A percentile compares a stretch with the other conserved stretches of the same genome.
Evolutionary conservation across 92 coral and sea anemone species (phyloP).

Genomic region (Ricordea florida): DNA sequence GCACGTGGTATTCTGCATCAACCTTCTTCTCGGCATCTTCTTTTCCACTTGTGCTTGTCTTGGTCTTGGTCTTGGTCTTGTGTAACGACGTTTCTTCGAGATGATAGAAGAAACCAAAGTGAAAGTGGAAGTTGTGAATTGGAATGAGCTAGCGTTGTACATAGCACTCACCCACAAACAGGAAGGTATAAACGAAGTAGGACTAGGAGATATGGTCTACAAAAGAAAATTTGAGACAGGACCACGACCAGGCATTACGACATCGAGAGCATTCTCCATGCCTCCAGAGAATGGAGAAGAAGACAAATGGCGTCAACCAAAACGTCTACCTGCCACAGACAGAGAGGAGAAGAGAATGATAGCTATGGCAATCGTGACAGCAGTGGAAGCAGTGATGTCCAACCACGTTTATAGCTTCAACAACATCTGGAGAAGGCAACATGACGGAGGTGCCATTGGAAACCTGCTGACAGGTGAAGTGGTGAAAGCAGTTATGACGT

Average conservation of each 20-base stretch:
- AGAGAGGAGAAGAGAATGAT: conserved; percentile 4
- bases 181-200: conserved; percentile 18
- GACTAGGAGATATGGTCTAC: conserved; percentile 8
- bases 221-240: conserved; percentile 12
- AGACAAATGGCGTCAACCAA: conserved; percentile 18
- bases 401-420: too few species aligned
- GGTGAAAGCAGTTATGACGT: conserved; percentile 19
- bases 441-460: not conserved
- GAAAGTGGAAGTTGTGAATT: not conserved
- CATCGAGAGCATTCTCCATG: conserved; percentile 8
- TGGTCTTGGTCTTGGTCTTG: too few species aligned
- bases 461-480: conserved; percentile 7
- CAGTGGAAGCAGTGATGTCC: conserved; percentile 16
- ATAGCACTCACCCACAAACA: conserved; percentile 21
- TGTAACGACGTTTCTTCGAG: too few species aligned
- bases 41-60: too few species aligned
- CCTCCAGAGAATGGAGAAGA: conserved; percentile 18
- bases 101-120: conserved; percentile 20
- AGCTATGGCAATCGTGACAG: conserved; percentile 20
- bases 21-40: too few species aligned
- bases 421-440: not conserved
- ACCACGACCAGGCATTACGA: conserved; percentile 36
- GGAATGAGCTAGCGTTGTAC: conserved; percentile 5
- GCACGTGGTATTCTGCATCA: too few species aligned
- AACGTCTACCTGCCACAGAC: conserved; percentile 5